Percentiles rank a stretch among this genome's conserved stretches.
phyloP scores from a whole-genome alignment of 2,113 vertebrate species.

The Tyrannus savana region DNA sequence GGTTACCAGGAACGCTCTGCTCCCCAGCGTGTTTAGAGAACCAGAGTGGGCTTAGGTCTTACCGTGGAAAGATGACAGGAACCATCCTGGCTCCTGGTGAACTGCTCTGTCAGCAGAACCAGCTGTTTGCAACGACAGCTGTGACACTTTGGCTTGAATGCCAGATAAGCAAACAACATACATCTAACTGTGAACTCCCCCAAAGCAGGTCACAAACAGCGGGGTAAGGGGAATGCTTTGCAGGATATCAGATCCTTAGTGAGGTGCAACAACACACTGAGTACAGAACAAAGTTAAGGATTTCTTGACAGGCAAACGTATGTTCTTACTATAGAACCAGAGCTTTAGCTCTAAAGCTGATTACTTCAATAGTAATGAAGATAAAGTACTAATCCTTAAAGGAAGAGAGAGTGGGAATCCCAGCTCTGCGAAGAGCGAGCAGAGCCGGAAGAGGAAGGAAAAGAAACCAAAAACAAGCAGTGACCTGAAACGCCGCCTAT shows the following conservation, averaged over 20 bases:
- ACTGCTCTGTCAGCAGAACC: neutral
- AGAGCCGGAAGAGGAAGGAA: neutral
- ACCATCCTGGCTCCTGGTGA: neutral
- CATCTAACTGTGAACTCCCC: neutral
- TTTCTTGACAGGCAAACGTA: fast-evolving
- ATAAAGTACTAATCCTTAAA: neutral
- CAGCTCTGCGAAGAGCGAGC: neutral
- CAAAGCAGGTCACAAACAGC: neutral
- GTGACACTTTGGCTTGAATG: neutral
- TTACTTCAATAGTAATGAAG: neutral
- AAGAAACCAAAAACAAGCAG: neutral
- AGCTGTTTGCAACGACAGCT: neutral
- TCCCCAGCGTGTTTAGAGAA: neutral
- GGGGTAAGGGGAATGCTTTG: fast-evolving
- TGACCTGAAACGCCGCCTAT: neutral
- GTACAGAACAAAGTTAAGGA: fast-evolving
- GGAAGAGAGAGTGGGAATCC: fast-evolving
- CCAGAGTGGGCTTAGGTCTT: neutral
- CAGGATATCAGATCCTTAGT: fast-evolving
- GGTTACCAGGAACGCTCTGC: neutral
- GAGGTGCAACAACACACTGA: neutral
- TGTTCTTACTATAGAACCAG: neutral
- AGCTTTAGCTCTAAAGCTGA: neutral
- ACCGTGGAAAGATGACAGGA: neutral
- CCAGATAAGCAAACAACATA: neutral